Evolutionary conservation across 2,888 invertebrate genomes (phyloP).

Genomic region (Siphlonurus alternatus): DNA sequence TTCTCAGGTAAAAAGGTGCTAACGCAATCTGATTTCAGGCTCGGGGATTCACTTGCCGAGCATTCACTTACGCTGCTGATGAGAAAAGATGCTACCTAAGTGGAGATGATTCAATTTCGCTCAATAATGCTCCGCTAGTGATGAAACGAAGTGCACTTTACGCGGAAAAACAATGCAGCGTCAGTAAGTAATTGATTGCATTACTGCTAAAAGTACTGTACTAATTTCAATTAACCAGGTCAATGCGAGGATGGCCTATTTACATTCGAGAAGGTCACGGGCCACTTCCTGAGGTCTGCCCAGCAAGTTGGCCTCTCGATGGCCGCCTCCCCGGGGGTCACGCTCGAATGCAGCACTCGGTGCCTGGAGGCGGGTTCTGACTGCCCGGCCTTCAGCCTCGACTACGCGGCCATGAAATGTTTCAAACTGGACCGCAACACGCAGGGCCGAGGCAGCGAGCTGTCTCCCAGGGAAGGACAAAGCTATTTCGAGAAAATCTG

Average conservation of each 20-base stretch:
- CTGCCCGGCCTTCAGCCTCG: slow-evolving; percentile 28
- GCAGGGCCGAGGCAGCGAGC: slow-evolving; percentile 25
- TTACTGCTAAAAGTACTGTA: background rate
- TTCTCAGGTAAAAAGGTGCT: background rate
- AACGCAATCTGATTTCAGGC: slow-evolving; percentile 16
- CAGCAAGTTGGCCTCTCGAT: slow-evolving; percentile 24
- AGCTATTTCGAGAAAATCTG: slow-evolving; percentile 30
- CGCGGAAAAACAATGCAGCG: slow-evolving; percentile 26
- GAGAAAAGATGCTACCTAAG: slow-evolving; percentile 27
- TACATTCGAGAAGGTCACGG: slow-evolving; percentile 29
- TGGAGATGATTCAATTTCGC: slow-evolving; percentile 26
- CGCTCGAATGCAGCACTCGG: slow-evolving; percentile 21
- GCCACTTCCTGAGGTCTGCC: slow-evolving; percentile 25
- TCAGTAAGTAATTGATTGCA: slow-evolving; percentile 23
- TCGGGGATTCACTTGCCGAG: slow-evolving; percentile 26
- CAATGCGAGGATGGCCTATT: slow-evolving; percentile 27
- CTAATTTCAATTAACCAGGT: slow-evolving; percentile 17
- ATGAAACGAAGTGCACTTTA: slow-evolving; percentile 21
- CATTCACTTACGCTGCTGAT: slow-evolving; percentile 24
- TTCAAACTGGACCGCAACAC: slow-evolving; percentile 28
- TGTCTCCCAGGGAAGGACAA: slow-evolving; percentile 24
- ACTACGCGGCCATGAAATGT: slow-evolving; percentile 27
- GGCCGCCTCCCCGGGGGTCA: slow-evolving; percentile 21
- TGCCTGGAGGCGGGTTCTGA: slow-evolving; percentile 26
- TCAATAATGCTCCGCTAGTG: slow-evolving; percentile 22